Evolutionary conservation across 2,797 vertebrate species (phyloP).

Genomic region (Momotus momota): DNA sequence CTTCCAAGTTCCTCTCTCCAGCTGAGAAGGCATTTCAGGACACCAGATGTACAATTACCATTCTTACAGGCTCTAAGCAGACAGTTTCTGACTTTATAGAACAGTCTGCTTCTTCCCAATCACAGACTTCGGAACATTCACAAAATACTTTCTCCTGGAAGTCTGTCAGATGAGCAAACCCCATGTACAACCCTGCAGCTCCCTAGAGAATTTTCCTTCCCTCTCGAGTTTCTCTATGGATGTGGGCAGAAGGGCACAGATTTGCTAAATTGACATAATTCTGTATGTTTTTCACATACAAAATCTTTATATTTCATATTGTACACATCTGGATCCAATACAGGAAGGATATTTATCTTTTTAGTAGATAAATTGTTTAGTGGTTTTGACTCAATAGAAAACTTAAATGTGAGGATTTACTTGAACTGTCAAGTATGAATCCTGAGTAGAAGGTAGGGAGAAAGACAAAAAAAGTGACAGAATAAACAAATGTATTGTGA

Average conservation of each 20-base stretch:
- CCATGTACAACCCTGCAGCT: neutral
- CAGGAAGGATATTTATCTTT: neutral
- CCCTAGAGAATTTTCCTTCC: neutral
- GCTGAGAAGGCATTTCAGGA: constrained; percentile 48
- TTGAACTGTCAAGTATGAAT: neutral
- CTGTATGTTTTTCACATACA: neutral
- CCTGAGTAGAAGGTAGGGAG: neutral
- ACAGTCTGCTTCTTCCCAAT: neutral
- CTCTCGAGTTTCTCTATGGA: neutral
- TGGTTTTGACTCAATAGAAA: neutral
- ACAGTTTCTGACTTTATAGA: neutral
- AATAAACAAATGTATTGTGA: neutral
- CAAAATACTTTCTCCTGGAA: neutral
- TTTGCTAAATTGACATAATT: neutral
- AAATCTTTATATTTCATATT: neutral
- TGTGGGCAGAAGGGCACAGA: neutral
- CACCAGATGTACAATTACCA: neutral
- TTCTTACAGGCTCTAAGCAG: neutral
- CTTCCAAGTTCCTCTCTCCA: constrained; percentile 1
- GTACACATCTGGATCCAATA: neutral
- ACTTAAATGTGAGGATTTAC: neutral
- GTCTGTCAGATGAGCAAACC: neutral
- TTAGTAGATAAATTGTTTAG: neutral
- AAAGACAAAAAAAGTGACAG: neutral
- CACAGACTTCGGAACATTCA: neutral